Base-by-base conservation (phyloP, 2,113 vertebrate species). In the Melanerpes formicivorus region DNA sequence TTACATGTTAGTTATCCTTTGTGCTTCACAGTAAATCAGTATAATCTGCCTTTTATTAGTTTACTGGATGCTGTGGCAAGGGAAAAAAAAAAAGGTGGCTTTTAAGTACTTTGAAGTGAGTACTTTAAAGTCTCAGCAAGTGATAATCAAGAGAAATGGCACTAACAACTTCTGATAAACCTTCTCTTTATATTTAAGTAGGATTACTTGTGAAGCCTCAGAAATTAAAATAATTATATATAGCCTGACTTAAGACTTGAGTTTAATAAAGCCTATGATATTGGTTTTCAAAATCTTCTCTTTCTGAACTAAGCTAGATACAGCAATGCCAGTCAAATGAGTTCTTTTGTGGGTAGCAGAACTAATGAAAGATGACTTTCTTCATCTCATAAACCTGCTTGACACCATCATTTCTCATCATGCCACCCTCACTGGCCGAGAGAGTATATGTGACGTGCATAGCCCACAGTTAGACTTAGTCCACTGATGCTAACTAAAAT, bases 141-240 rank as follows among this genome's bases (percentile, higher is more conserved):
- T 88, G 92, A 91, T 86, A 93, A 95, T 92, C 84, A 90, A 93
- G 80, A 92, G 91, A 96, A 96, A 96, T 87, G 84, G 84, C 60
- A 84, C 88, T 96, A 96, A 90, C 80, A 79, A 78, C 83, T 88
- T 75, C 67, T 22, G 63, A 94, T 79, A 90, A 93, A 93, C 90
- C 78, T 86, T 93, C 93, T 88, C 40, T 42, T 79, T 87, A 76
- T 95, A 95, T 93, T 95, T 96, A 94, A 93, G 88, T 56, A 84
- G 92, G 88, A 96, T 94, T 95, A 96, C 71, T 52, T 87, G 82
- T 87, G 86, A 94, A 95, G 79, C 67, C 71, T 88, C 83, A 94
- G 71, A 95, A 96, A 96, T 95, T 95, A 95, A 94, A 95, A 81
- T 88, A 1, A 95, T 95, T 94, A 96, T 92, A 90, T 84, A 94